Evolutionary conservation across 2,888 invertebrate genomes (phyloP), one percentile per base, ranked within the genome.

Genomic region (Frankliniella intonsa): DNA sequence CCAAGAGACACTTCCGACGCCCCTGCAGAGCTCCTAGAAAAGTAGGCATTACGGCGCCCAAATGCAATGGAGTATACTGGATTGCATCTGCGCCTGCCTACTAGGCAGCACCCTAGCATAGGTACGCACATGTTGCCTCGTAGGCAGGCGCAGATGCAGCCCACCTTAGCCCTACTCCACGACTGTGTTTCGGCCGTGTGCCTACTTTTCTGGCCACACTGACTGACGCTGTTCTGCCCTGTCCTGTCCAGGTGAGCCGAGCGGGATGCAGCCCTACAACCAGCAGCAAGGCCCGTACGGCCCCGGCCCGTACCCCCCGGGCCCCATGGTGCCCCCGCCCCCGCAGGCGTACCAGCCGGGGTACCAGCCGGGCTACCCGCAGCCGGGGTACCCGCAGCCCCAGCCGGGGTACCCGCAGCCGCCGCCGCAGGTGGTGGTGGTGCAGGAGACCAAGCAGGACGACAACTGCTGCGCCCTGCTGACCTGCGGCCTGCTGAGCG

Each of bases 291-390:
- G 25, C 12, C 22, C 22, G n/a, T 69, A 69, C 55, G 55, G 55
- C 69, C n/a, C 19, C 69, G n/a, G n/a, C 3, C 69, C 69, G 69
- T 22, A 19, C n/a, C 69, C 17, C 2, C 65, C 69, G 69, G 69
- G 69, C 85, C 83, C 83, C 84, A 84, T 84, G 83, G 76, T 83
- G 82, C 82, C 80, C 83, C 83, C 82, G 81, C 84, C 83, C 83
- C 84, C 83, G 62, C 82, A 84, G 81, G 84, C 81, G 89, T 87
- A 88, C 87, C 90, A 92, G 10, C 92, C 92, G 86, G 91, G 91
- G 27, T 25, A 87, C 87, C 89, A 19, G 88, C 88, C 86, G 80
- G 87, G 84, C 87, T 90, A 80, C 88, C 88, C 69, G 88, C 90
- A 87, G 87, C 90, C 84, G 88, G 90, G 82, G 88, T 89, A 83